Conservation (phyloP, 2,113 vertebrate genomes). For the Falco punctatus region DNA sequence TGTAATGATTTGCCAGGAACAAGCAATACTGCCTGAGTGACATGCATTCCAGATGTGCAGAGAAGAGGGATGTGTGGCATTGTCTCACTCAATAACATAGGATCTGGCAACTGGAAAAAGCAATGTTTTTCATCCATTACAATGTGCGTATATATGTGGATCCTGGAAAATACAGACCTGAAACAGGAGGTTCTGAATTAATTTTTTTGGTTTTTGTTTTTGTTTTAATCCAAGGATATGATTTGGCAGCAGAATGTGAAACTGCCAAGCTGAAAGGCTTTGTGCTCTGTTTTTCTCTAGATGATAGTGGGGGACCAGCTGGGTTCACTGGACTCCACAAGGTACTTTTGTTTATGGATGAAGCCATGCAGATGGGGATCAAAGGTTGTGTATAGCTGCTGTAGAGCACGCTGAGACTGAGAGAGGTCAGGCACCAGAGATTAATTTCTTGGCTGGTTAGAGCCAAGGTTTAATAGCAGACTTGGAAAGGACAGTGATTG, state of each 20-base stretch:
- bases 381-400: conserved; percentile 58
- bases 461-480: conserved; percentile 73
- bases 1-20: conserved; percentile 38
- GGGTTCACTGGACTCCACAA: conserved; percentile 9
- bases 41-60: not conserved
- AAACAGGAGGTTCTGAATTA: not conserved
- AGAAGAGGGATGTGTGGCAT: not conserved
- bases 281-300: not conserved
- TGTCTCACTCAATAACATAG: not conserved
- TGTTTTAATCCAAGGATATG: not conserved
- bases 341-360: conserved; percentile 59
- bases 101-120: not conserved
- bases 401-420: conserved; percentile 30
- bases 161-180: not conserved
- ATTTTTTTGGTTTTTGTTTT: not conserved
- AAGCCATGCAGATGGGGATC: conserved; percentile 50
- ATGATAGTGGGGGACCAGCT: not conserved
- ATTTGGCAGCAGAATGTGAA: not conserved
- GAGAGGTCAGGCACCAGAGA: conserved; percentile 53
- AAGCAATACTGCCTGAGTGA: conserved; percentile 10
- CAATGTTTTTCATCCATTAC: not conserved
- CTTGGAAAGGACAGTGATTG: conserved; percentile 74
- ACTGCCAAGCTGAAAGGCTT: not conserved
- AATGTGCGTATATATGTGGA: not conserved
- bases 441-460: conserved; percentile 73